Conservation (phyloP, 2,113 vertebrate genomes). For the Formicarius rufipectus region DNA sequence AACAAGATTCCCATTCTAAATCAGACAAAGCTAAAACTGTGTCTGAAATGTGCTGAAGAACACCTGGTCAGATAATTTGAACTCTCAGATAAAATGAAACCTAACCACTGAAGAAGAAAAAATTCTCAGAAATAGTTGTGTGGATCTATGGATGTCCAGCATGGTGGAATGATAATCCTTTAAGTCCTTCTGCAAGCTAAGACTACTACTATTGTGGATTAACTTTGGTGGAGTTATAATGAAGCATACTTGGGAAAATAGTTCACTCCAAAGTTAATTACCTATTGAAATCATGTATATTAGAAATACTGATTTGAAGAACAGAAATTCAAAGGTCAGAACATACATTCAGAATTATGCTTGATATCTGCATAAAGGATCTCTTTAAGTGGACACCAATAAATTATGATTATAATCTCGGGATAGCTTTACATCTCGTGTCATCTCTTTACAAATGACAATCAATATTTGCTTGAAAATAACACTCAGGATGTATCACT, state of each 20-base stretch:
- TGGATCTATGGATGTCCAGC: neutral
- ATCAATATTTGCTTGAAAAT: neutral
- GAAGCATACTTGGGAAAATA: neutral
- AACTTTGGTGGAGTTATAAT: neutral
- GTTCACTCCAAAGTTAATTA: neutral
- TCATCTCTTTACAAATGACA: neutral
- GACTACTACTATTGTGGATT: neutral
- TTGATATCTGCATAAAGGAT: neutral
- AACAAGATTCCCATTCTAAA: neutral
- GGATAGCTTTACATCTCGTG: neutral
- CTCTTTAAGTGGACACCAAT: neutral
- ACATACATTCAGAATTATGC: neutral
- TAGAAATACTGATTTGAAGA: neutral
- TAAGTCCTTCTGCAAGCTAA: neutral
- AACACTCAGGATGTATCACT: neutral
- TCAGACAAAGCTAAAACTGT: neutral
- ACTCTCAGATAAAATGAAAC: neutral
- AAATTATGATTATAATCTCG: neutral
- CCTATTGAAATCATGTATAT: neutral
- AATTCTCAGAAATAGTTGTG: neutral
- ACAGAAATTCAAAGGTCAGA: neutral
- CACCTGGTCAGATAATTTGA: neutral
- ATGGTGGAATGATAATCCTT: neutral
- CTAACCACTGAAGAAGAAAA: neutral
- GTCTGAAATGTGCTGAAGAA: constrained; percentile 13